Evolutionary conservation across 2,113 vertebrate genomes (phyloP).

Genomic region (Thinocorus orbignyianus): DNA sequence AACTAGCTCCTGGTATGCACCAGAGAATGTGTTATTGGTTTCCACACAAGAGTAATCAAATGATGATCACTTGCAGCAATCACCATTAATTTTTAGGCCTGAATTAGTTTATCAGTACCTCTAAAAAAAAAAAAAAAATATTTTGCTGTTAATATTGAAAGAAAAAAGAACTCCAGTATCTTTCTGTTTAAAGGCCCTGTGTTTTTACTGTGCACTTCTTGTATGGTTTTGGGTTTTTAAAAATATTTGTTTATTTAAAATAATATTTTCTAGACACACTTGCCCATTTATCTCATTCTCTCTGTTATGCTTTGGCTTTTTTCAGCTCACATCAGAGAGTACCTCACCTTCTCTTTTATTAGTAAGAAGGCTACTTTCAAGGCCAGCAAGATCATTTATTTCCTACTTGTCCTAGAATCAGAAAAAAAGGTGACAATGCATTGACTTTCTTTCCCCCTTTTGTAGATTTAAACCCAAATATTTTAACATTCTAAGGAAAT

Average conservation of each 20-base stretch:
- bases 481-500: background rate
- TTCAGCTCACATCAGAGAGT: background rate
- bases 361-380: background rate
- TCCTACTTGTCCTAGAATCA: background rate
- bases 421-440: background rate
- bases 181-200: background rate
- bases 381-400: background rate
- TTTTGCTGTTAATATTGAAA: too few species aligned
- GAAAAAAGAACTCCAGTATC: too few species aligned
- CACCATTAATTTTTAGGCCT: background rate
- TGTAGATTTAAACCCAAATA: background rate
- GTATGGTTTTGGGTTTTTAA: background rate
- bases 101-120: background rate
- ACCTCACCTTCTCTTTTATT: background rate
- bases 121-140: too few species aligned
- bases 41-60: background rate
- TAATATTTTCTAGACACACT: background rate
- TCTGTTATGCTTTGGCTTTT: background rate
- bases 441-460: background rate
- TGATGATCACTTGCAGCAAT: background rate
- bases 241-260: background rate
- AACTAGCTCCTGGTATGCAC: constrained; percentile 4
- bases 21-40: background rate
- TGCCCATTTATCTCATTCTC: background rate
- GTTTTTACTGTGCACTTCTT: background rate